Conservation (phyloP, 2,888 invertebrate species). For the Trichopoda pennipes region DNA sequence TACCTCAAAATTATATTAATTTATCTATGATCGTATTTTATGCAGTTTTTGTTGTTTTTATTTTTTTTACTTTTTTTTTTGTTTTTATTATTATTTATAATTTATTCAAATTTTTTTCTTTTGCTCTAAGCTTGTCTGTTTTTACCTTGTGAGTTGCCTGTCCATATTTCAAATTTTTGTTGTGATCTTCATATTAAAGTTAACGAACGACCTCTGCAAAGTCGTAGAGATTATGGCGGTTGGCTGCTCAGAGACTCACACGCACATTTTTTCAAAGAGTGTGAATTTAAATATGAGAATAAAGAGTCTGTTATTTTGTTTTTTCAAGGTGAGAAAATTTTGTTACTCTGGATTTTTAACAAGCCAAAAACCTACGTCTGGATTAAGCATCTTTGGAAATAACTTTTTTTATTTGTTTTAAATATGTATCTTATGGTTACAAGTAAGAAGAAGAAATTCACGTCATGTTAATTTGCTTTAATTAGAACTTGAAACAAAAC, state of each 20-base stretch:
- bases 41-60: too few species aligned
- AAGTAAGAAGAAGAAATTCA: background rate
- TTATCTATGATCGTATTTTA: too few species aligned
- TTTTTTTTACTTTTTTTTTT: constrained; percentile 9
- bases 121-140: background rate
- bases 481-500: constrained; percentile 26
- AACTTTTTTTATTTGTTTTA: background rate
- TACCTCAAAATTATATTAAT: too few species aligned
- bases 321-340: constrained; percentile 56
- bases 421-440: constrained; percentile 11
- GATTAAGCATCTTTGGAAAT: constrained; percentile 44
- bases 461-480: constrained; percentile 26
- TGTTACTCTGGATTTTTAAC: constrained; percentile 29
- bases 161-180: constrained; percentile 28
- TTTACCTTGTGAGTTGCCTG: constrained; percentile 2
- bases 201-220: constrained; percentile 69
- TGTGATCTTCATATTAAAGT: constrained; percentile 48
- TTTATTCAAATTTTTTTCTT: constrained; percentile 5
- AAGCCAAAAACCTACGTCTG: constrained; percentile 13
- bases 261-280: background rate
- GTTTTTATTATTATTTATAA: background rate
- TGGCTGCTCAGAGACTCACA: constrained; percentile 17
- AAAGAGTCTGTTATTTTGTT: constrained; percentile 18
- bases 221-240: constrained; percentile 44
- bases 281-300: constrained; percentile 10